phyloP scores from a whole-genome alignment of 2,888 invertebrate genomes.

The Noctua comes region DNA sequence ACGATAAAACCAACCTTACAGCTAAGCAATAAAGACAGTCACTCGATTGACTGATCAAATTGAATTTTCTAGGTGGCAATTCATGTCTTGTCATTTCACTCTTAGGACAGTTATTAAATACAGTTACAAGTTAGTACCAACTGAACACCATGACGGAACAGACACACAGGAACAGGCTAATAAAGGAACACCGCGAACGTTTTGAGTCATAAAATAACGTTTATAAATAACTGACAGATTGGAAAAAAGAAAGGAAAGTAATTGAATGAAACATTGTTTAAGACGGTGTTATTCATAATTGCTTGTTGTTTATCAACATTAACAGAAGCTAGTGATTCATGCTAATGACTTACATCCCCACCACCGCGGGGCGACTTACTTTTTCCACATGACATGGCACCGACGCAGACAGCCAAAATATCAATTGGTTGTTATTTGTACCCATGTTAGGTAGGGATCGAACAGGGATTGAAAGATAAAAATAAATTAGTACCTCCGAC shows the following conservation, averaged over 20 bases:
- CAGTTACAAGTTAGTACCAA: neutral
- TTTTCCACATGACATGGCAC: constrained; percentile 80
- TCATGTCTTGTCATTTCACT: neutral
- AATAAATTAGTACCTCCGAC: constrained; percentile 88
- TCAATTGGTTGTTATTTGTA: constrained; percentile 82
- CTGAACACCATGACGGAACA: neutral
- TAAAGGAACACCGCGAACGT: neutral
- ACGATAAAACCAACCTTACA: neutral
- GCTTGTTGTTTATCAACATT: constrained; percentile 65
- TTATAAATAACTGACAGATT: constrained; percentile 42
- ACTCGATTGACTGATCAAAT: neutral
- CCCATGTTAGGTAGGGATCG: constrained; percentile 87
- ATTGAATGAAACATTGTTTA: constrained; percentile 48
- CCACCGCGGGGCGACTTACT: constrained; percentile 82
- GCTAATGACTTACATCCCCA: constrained; percentile 76
- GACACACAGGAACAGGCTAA: neutral
- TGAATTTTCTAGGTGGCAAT: neutral
- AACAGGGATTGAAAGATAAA: constrained; percentile 86
- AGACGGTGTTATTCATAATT: constrained; percentile 60
- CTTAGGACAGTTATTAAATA: neutral
- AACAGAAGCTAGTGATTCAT: constrained; percentile 76
- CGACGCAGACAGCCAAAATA: constrained; percentile 82
- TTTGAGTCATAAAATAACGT: constrained; percentile 53
- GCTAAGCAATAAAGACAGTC: neutral
- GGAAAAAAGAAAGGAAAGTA: constrained; percentile 43